Evolutionary conservation across 2,797 vertebrate genomes (phyloP), one percentile per base, ranked within the genome.

Genomic region (Apodemus agrarius): DNA sequence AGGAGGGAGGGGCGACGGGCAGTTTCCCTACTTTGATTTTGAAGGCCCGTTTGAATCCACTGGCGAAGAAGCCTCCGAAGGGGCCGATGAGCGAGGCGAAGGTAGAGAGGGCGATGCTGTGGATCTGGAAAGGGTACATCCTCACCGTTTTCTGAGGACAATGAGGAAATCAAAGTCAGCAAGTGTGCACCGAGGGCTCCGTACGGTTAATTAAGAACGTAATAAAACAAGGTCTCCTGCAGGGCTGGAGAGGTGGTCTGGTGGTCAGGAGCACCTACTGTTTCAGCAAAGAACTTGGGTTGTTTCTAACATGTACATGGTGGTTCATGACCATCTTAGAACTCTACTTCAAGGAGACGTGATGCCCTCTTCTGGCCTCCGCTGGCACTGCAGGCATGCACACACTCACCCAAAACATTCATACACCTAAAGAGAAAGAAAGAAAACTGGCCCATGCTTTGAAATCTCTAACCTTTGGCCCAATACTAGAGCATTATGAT

Each of bases 81-180:
- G 99, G 99, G 6, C 99, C 99, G 0, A 99, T 99, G 91, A 99
- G 99, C 29, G 99, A 99, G 96, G 99, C 99, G 0, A 99, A 99
- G 10, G 99, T 98, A 40, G 99, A 99, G 3, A 99, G 99, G 0
- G 99, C 99, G 0, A 99, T 99, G 98, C 99, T 99, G 99, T 99
- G 99, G 98, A 99, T 99, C 98, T 99, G 99, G 99, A 99, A 99
- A 0, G 99, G 99, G 95, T 99, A 99, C 97, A 99, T 99, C 97
- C 98, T 98, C 91, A 99, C 99, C 0, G 99, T 99, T 97, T 98
- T 99, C 99, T 99, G 98, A 95, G 91, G 49, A 96, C 14, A 88
- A 24, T 0, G 89, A 93, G 21, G 9, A n/a, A 69, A 72, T 54
- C 26, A 76, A 95, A 72, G 74, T 97, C 21, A 95, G 75, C 63